These are phyloP conservation scores for Campylorhamphus procurvoides DNA, from an alignment of 2,113 vertebrate species.

Conservation along the genomic window DNA sequence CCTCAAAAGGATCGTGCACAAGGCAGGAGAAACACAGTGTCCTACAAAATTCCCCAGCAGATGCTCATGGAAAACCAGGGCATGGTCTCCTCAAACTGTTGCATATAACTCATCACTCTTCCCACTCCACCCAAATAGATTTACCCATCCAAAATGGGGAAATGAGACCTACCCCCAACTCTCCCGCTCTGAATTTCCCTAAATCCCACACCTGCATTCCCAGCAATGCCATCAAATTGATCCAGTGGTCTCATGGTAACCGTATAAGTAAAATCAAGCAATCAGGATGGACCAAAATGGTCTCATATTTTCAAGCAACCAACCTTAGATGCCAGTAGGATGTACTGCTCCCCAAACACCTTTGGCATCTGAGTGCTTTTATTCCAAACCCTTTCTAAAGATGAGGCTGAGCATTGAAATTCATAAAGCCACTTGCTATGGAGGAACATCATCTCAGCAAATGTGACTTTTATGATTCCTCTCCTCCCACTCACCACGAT, in stretches of 20 bases:
- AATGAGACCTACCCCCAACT: background rate
- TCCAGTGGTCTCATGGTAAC: background rate
- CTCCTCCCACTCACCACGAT: slow-evolving; percentile 44
- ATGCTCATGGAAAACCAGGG: background rate
- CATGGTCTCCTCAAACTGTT: background rate
- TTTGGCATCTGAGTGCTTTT: background rate
- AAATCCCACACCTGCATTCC: background rate
- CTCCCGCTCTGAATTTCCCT: background rate
- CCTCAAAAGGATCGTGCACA: background rate
- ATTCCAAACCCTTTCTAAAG: background rate
- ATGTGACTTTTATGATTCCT: slow-evolving; percentile 52
- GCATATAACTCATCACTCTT: background rate
- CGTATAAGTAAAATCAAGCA: background rate
- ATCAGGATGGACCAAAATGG: background rate
- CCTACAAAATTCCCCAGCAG: background rate
- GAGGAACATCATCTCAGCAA: background rate
- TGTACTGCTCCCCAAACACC: background rate
- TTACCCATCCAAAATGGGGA: background rate
- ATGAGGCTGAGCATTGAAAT: slow-evolving; percentile 19
- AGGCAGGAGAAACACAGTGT: background rate
- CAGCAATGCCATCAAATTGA: background rate
- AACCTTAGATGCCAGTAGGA: background rate
- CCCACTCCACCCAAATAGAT: background rate
- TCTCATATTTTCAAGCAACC: background rate
- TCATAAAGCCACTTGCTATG: slow-evolving; percentile 2